These are phyloP conservation scores for Cacatua alba DNA, from an alignment of 2,113 vertebrate genomes.

Conservation along the genomic window DNA sequence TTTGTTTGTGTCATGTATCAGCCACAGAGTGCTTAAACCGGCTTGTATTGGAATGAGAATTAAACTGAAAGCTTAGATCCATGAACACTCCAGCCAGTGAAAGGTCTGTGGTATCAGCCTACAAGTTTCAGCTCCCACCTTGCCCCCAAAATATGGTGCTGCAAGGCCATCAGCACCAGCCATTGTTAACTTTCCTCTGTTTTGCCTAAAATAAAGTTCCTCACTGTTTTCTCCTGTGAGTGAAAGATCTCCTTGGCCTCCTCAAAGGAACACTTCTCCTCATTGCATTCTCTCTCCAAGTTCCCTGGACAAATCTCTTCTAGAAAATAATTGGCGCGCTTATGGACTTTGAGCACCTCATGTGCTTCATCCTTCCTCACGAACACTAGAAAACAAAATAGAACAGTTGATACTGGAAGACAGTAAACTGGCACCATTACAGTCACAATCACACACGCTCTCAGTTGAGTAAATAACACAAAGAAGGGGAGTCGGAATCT, in stretches of 20 bases:
- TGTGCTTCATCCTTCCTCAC: slow-evolving; percentile 62
- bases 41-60: not conserved
- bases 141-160: rapidly evolving
- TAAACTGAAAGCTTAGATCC: not conserved
- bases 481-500: not conserved
- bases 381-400: slow-evolving; percentile 72
- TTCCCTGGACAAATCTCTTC: slow-evolving; percentile 83
- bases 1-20: not conserved
- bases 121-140: too few species aligned
- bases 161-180: not conserved
- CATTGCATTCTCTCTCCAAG: slow-evolving; percentile 84
- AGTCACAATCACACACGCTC: not conserved
- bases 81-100: not conserved
- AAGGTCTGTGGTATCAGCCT: not conserved
- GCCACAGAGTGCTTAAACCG: not conserved
- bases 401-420: not conserved
- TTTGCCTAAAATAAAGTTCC: not conserved
- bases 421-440: not conserved
- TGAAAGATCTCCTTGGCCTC: slow-evolving; percentile 86
- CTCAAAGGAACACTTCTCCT: slow-evolving; percentile 83
- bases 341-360: slow-evolving; percentile 71
- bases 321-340: slow-evolving; percentile 76
- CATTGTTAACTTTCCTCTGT: not conserved
- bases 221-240: slow-evolving; percentile 81
- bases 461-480: not conserved